Conservation (phyloP, 2,113 vertebrate genomes). For the Meleagris gallopavo region DNA sequence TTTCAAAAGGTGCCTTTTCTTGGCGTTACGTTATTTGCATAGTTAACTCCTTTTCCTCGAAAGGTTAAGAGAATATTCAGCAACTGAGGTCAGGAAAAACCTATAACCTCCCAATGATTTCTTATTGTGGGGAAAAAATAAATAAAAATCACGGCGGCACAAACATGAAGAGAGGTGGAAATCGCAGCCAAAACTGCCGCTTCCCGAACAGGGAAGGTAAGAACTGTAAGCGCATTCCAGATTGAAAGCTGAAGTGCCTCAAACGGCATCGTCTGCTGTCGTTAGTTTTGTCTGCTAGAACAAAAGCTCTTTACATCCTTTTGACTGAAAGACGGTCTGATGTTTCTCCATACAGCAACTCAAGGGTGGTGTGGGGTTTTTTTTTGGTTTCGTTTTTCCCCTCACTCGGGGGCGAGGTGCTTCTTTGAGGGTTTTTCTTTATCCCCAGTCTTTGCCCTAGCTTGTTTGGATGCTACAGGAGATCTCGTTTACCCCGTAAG, state of each 20-base stretch:
- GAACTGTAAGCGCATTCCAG: not conserved
- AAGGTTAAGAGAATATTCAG: not conserved
- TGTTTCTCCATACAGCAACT: not conserved
- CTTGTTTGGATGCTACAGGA: not conserved
- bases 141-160: not conserved
- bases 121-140: not conserved
- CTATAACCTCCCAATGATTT: not conserved
- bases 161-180: not conserved
- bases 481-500: not conserved
- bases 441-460: not conserved
- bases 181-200: not conserved
- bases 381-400: not conserved
- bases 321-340: not conserved
- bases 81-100: not conserved
- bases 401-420: not conserved
- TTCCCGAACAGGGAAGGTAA: not conserved
- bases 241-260: not conserved
- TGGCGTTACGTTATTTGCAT: slow-evolving; percentile 20
- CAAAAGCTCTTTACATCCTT: not conserved
- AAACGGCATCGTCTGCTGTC: not conserved
- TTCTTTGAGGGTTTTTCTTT: not conserved
- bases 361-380: not conserved
- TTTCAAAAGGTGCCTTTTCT: not conserved
- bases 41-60: slow-evolving; percentile 42
- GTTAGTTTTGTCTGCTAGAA: not conserved